A percentile compares a stretch with the other conserved stretches of the same genome.
These are phyloP conservation scores for Scopus umbretta DNA, from an alignment of 2,113 vertebrate species.

Conservation along the genomic window DNA sequence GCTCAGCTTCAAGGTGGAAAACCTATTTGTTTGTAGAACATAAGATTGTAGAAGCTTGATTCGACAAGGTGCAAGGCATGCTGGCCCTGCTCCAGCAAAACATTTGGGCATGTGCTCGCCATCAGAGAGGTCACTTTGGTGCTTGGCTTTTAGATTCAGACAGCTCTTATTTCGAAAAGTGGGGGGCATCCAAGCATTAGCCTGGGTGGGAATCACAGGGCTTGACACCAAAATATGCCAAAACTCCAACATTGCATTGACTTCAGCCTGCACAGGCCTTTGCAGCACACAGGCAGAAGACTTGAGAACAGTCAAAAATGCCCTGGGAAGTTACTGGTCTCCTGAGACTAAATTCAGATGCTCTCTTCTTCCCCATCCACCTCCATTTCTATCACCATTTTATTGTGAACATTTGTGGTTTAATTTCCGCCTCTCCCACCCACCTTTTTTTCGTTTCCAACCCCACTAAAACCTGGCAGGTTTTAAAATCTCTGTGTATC, in stretches of 20 bases:
- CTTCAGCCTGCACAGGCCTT: not conserved
- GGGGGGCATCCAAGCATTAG: not conserved
- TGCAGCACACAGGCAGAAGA: not conserved
- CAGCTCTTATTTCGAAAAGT: not conserved
- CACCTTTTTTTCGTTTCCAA: not conserved
- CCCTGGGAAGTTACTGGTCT: not conserved
- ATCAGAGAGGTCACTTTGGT: not conserved
- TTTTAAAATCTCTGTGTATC: not conserved
- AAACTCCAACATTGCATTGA: rapidly evolving
- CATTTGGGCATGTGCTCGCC: rapidly evolving
- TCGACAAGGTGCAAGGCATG: not conserved
- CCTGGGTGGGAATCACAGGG: not conserved
- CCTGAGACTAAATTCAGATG: not conserved
- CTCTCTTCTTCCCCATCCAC: not conserved
- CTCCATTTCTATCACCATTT: not conserved
- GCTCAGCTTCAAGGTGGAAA: not conserved
- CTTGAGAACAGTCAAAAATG: not conserved
- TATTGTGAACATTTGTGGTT: slow-evolving; percentile 38
- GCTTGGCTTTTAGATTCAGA: not conserved
- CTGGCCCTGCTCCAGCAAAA: not conserved
- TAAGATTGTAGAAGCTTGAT: not conserved
- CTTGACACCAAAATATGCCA: not conserved
- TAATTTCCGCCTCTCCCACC: not conserved
- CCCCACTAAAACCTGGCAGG: slow-evolving; percentile 5
- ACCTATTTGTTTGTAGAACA: not conserved